These are phyloP conservation scores for Sarcophaga rosellei DNA, from an alignment of 2,888 invertebrate genomes.

Conservation along the genomic window DNA sequence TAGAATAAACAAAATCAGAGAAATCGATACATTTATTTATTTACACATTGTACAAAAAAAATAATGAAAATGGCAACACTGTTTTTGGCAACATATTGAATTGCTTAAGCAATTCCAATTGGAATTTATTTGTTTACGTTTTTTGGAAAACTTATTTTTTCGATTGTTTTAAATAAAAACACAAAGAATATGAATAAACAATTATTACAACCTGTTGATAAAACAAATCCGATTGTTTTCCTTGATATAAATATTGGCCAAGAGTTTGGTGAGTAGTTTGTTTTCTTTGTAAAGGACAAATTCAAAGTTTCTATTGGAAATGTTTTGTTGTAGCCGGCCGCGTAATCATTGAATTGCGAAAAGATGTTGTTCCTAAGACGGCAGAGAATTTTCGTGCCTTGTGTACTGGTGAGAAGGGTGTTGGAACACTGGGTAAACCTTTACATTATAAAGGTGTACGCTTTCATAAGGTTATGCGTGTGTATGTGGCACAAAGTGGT, in stretches of 20 bases:
- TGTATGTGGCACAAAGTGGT: slow-evolving; percentile 95
- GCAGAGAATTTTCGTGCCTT: slow-evolving; percentile 95
- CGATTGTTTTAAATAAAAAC: background rate
- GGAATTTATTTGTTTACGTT: background rate
- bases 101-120: too few species aligned
- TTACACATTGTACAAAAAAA: too few species aligned
- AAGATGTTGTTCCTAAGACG: slow-evolving; percentile 91
- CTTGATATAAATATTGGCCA: slow-evolving; percentile 87
- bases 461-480: slow-evolving; percentile 92
- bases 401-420: slow-evolving; percentile 95
- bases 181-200: slow-evolving; percentile 46
- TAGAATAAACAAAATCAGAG: too few species aligned
- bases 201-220: slow-evolving; percentile 71
- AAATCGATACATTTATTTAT: too few species aligned
- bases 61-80: too few species aligned
- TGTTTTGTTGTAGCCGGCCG: slow-evolving; percentile 86
- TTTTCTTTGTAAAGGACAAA: background rate
- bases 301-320: background rate
- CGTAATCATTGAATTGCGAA: slow-evolving; percentile 92
- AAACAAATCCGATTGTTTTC: slow-evolving; percentile 86
- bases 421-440: slow-evolving; percentile 85
- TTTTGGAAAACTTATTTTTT: background rate
- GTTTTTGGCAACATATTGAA: too few species aligned
- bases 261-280: slow-evolving; percentile 84
- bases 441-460: slow-evolving; percentile 91